phyloP scores from a whole-genome alignment of 1,140 invertebrate species.

The Saccostrea cuccullata region DNA sequence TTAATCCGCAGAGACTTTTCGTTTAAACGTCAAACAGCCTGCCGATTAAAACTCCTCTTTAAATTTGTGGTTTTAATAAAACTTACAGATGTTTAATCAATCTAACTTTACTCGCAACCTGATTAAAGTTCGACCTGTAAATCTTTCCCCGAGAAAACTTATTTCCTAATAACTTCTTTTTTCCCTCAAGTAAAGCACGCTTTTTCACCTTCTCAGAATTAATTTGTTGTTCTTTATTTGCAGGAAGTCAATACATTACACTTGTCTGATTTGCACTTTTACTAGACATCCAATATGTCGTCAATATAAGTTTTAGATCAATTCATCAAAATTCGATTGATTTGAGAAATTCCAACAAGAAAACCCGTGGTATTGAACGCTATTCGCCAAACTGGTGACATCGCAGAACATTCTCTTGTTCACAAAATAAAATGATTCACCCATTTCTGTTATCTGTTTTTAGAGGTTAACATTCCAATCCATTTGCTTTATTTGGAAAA shows the following conservation, averaged over 20 bases:
- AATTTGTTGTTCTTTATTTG: background rate
- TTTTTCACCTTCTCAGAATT: background rate
- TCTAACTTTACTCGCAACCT: slow-evolving; percentile 10
- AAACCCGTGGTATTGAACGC: background rate
- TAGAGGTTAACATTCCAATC: background rate
- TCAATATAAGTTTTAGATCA: slow-evolving; percentile 22
- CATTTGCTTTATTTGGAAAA: background rate
- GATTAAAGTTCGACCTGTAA: background rate
- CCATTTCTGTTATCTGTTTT: background rate
- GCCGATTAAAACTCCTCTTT: slow-evolving; percentile 23
- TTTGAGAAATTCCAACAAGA: slow-evolving; percentile 7
- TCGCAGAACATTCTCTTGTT: background rate
- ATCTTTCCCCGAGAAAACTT: background rate
- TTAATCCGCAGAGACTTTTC: background rate
- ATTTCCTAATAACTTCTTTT: background rate
- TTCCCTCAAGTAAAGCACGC: background rate
- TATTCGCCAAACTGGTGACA: slow-evolving; percentile 23
- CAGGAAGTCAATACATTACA: slow-evolving; percentile 8
- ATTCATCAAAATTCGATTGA: slow-evolving; percentile 24
- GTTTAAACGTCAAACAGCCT: background rate
- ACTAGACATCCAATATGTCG: background rate
- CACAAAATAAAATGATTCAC: slow-evolving; percentile 20
- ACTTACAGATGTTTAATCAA: slow-evolving; percentile 35
- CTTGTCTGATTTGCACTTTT: background rate
- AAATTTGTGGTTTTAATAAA: slow-evolving; percentile 34